Base-by-base conservation (phyloP, 2,888 invertebrate genomes). In the Leptinotarsa peninsularis region DNA sequence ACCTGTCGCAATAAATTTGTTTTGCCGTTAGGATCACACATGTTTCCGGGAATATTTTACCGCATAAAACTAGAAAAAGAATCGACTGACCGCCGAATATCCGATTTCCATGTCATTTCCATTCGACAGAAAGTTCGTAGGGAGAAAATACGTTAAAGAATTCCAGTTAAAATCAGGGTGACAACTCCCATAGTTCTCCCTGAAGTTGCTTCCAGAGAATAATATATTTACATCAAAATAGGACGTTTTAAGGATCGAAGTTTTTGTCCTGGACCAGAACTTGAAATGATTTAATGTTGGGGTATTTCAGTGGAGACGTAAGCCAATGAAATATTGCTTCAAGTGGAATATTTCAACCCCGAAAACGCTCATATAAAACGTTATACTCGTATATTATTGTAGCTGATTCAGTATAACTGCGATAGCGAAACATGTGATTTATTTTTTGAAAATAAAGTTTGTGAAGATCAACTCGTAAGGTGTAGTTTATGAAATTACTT, bases 1-100 rank as follows among this genome's bases (percentile, higher is more conserved):
- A 43, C 63, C 33, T 60, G 58, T 63, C 63, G n/a, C 5, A 27
- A 63, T 63, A 63, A 63, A 63, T 63, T n/a, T 43, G 33, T 33
- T 63, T 33, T 63, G 4, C 58, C 63, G 17, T 63, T n/a, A 63
- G 43, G n/a, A 63, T 33, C n/a, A 63, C 63, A n/a, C 17, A n/a
- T 33, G n/a, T 63, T n/a, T 33, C 63, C 10, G 17, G 17, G n/a
- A 63, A 63, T 63, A 63, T n/a, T 27, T 43, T 63, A 33, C 63
- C n/a, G 2, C n/a, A 63, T 33, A 43, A 43, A 63, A 63, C 33
- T 63, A 33, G 27, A 33, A 33, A n/a, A 33, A 63, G 43, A n/a
- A 63, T 43, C 63, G 33, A 33, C 63, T 43, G 17, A 63, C 63
- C 63, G n/a, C 15, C 63, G n/a, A 17, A 23, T 60, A 60, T 23